Evolutionary conservation across 2,113 vertebrate genomes (phyloP).

Genomic region (Tor tambroides): DNA sequence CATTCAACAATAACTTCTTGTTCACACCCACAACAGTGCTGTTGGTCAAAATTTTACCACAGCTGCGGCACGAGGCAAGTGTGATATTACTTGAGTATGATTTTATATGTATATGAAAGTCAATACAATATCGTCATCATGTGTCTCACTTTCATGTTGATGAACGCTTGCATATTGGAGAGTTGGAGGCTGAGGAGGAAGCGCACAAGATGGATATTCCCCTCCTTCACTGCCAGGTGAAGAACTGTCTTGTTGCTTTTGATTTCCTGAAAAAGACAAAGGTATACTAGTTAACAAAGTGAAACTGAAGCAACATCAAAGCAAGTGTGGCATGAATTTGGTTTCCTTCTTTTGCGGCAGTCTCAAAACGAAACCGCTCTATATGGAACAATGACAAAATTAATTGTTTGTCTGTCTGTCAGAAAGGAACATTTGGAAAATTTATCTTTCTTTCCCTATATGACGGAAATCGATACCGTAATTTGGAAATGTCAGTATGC

Average conservation of each 20-base stretch:
- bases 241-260: constrained; percentile 90
- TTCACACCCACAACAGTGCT: neutral
- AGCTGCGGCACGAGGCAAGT: neutral
- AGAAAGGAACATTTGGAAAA: constrained; percentile 28
- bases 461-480: neutral
- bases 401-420: constrained; percentile 37
- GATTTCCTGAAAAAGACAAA: constrained; percentile 79
- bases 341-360: neutral
- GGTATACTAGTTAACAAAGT: constrained; percentile 34
- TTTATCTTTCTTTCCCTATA: constrained; percentile 17
- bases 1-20: neutral
- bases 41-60: neutral
- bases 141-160: constrained; percentile 86
- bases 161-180: constrained; percentile 78
- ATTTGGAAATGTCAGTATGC: neutral
- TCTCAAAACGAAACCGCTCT: constrained; percentile 38
- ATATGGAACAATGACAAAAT: constrained; percentile 24
- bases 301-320: constrained; percentile 54
- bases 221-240: constrained; percentile 89
- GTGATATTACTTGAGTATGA: neutral
- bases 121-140: neutral
- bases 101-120: neutral
- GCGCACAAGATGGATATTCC: constrained; percentile 81
- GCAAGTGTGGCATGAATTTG: constrained; percentile 19
- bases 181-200: constrained; percentile 78